phyloP scores from a whole-genome alignment of 1,140 invertebrate genomes.

The Polyergus mexicanus region DNA sequence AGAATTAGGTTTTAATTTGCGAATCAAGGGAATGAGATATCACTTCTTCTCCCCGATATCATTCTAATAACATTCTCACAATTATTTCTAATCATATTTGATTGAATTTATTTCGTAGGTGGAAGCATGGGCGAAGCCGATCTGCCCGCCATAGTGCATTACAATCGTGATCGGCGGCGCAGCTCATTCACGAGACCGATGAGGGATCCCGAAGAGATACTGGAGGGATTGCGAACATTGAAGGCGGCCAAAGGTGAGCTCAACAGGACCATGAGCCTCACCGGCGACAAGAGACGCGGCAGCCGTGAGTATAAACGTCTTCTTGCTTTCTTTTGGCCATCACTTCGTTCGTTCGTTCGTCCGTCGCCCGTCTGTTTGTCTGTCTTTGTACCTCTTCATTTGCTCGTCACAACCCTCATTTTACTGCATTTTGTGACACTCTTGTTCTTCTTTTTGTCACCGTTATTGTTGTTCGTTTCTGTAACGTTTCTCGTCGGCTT shows the following conservation, averaged over 20 bases:
- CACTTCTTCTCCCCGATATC: neutral
- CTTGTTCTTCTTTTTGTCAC: constrained; percentile 50
- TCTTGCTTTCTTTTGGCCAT: constrained; percentile 57
- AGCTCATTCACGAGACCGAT: constrained; percentile 91
- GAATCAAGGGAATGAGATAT: neutral
- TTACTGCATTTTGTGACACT: constrained; percentile 48
- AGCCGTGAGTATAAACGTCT: constrained; percentile 88
- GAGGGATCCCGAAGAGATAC: constrained; percentile 93
- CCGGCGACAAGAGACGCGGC: constrained; percentile 87
- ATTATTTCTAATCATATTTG: neutral
- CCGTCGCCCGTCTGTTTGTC: constrained; percentile 62
- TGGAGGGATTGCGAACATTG: constrained; percentile 88
- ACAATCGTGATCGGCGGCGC: constrained; percentile 90
- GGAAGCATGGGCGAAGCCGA: constrained; percentile 86
- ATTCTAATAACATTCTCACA: neutral
- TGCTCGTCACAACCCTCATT: constrained; percentile 25
- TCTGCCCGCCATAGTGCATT: constrained; percentile 87
- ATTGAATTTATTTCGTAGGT: constrained; percentile 70
- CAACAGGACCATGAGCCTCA: constrained; percentile 92
- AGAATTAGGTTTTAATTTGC: neutral
- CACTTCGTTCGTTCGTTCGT: constrained; percentile 70
- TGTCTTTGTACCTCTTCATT: constrained; percentile 63
- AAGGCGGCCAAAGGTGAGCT: constrained; percentile 93
- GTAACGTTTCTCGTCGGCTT: constrained; percentile 54
- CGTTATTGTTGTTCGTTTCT: constrained; percentile 52